Conservation (phyloP, 2,888 invertebrate species). For the Linnaemya vulpina region DNA sequence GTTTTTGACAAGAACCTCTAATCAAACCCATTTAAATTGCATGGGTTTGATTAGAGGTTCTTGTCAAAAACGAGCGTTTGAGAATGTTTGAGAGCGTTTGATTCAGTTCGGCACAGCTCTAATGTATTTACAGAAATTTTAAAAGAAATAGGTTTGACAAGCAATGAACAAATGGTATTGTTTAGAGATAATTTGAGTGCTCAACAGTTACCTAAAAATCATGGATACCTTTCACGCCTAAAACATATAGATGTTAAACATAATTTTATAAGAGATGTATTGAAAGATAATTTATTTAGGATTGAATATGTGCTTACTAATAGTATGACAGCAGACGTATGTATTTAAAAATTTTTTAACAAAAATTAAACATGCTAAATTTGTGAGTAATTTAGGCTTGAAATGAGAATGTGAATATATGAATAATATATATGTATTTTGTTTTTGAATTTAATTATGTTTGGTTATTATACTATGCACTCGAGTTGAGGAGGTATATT, state of each 20-base stretch:
- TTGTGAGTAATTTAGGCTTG: slow-evolving; percentile 17
- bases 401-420: neutral
- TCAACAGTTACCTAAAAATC: slow-evolving; percentile 23
- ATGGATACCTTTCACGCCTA: slow-evolving; percentile 17
- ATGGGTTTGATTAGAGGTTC: too few relatives aligned
- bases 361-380: slow-evolving; percentile 23
- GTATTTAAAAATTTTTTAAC: slow-evolving; percentile 29
- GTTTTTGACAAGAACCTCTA: too few relatives aligned
- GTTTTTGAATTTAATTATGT: neutral
- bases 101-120: too few relatives aligned
- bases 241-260: slow-evolving; percentile 51
- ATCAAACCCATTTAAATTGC: too few relatives aligned
- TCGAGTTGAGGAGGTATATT: too few relatives aligned
- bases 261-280: slow-evolving; percentile 40
- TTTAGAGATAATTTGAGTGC: slow-evolving; percentile 46
- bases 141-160: slow-evolving; percentile 17
- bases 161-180: neutral
- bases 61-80: too few relatives aligned
- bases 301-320: slow-evolving; percentile 34
- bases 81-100: too few relatives aligned
- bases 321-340: slow-evolving; percentile 25
- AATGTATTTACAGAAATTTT: slow-evolving; percentile 3
- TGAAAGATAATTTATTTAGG: slow-evolving; percentile 1
- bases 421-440: neutral
- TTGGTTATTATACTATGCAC: too few relatives aligned